Evolutionary conservation across 2,888 invertebrate species (phyloP), one percentile per base, ranked within the genome.

Genomic region (Brachyptera risi): DNA sequence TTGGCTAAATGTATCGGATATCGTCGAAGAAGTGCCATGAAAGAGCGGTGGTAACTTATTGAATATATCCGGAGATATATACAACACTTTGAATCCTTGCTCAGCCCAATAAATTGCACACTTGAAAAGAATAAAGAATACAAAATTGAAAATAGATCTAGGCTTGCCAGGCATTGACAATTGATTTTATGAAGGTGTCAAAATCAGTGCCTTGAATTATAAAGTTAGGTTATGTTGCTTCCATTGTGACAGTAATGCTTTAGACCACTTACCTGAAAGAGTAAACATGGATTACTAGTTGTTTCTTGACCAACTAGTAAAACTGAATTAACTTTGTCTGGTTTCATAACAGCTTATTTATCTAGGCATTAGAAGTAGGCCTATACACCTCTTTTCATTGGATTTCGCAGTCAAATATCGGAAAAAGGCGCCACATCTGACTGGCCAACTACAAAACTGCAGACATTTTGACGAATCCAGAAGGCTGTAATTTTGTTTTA

Each of bases 71-170:
- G 72, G 68, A 3, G 74, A 72, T 42, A 75, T 72, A 63, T 73
- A 71, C 71, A 74, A 72, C 11, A 74, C 71, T 23, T 66, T 68
- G 42, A 68, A 63, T 9, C 75, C 76, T 56, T 65, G 63, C 66
- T 73, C 72, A 3, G 75, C 74, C 65, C 69, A 73, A 58, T 69
- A 65, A 56, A 73, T 68, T 19, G 73, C 73, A 54, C 68, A 67
- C 74, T 74, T 56, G 58, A 69, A 68, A 60, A 7, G 1, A 56
- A 37, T 17, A 59, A 62, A 38, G 31, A 27, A n/a, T n/a, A n/a
- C n/a, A n/a, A n/a, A n/a, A n/a, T n/a, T n/a, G n/a, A n/a, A n/a
- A n/a, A n/a, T n/a, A n/a, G n/a, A n/a, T n/a, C n/a, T n/a, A n/a
- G n/a, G n/a, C n/a, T 38, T 19, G 15, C n/a, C 24, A 2, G 37